phyloP scores from a whole-genome alignment of 2,797 vertebrate genomes.

The Fistularia tabacaria region DNA sequence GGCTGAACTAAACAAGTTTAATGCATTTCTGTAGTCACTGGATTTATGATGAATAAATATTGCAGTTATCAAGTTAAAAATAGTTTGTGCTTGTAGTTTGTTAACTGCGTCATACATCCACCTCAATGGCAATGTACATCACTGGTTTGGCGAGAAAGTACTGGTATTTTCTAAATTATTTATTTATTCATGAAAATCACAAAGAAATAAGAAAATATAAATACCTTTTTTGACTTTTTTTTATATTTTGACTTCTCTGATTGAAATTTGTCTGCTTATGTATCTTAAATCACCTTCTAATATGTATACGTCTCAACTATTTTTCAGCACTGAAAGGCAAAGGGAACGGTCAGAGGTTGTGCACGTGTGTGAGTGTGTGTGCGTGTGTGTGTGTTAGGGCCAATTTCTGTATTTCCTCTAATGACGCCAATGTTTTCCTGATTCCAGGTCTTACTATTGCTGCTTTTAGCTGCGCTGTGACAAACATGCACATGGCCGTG shows the following conservation, averaged over 20 bases:
- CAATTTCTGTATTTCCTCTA: not conserved
- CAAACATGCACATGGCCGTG: constrained; percentile 82
- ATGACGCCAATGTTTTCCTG: not conserved
- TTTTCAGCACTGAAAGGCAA: constrained; percentile 44
- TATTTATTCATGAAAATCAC: too few relatives aligned
- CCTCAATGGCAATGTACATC: too few relatives aligned
- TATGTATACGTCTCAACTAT: too few relatives aligned
- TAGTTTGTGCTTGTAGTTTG: too few relatives aligned
- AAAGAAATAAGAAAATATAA: too few relatives aligned
- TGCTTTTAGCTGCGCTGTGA: constrained; percentile 6
- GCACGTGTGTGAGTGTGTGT: not conserved
- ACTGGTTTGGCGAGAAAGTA: too few relatives aligned
- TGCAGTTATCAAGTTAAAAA: too few relatives aligned
- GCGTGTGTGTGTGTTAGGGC: not conserved
- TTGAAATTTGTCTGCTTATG: not conserved
- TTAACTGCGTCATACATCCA: too few relatives aligned
- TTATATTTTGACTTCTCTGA: too few relatives aligned
- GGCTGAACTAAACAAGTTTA: not conserved
- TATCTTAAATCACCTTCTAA: not conserved
- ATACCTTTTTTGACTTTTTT: too few relatives aligned
- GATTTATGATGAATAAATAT: too few relatives aligned
- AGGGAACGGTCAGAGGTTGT: not conserved
- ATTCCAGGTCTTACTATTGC: not conserved
- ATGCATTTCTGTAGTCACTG: constrained; percentile 6
- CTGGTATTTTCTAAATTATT: too few relatives aligned